Percentiles rank a stretch among this genome's conserved stretches.
Evolutionary conservation across 1,140 invertebrate species (phyloP).

Genomic region (silkworm (Bombyx mori)): ASM3026992v2 NC_085123.1:9282001-9282500

Average conservation of each 20-base stretch:
- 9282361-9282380: conserved; percentile 40
- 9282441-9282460: conserved; percentile 61
- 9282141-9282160: conserved; percentile 73
- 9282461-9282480: conserved; percentile 36
- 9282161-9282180: conserved; percentile 49
- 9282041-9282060: neutral
- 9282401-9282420: conserved; percentile 44
- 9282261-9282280: conserved; percentile 39
- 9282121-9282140: conserved; percentile 71
- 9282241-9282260: conserved; percentile 65
- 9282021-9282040: too few species aligned
- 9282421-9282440: conserved; percentile 47
- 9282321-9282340: conserved; percentile 48
- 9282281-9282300: conserved; percentile 50
- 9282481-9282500: conserved; percentile 1
- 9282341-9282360: conserved; percentile 6
- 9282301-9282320: conserved; percentile 36
- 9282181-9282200: conserved; percentile 58
- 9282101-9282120: conserved; percentile 61
- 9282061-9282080: conserved; percentile 70
- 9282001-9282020: too few species aligned
- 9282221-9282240: conserved; percentile 76
- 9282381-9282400: conserved; percentile 63
- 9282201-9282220: conserved; percentile 72
- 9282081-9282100: conserved; percentile 65